Evolutionary conservation across 2,888 invertebrate species (phyloP), one percentile per base, ranked within the genome.

Genomic region (Oscheius onirici): DNA sequence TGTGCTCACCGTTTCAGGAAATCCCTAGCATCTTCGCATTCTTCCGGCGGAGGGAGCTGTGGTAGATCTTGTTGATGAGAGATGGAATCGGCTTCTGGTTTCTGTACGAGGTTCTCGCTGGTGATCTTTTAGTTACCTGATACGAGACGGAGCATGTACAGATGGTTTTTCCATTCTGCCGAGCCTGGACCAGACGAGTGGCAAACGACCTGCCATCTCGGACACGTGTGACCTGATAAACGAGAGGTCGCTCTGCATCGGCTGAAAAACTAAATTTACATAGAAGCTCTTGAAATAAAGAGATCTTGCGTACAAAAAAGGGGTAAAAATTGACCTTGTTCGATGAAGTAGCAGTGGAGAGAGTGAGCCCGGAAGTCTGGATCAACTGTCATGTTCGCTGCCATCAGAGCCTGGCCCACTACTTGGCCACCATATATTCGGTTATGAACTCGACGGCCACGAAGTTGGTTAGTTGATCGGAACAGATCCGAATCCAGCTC

Each of bases 281-380:
- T 8, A n/a, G 3, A 3, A 20, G 26, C 8, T 2, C 22, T 8
- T 6, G 3, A 8, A 20, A n/a, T n/a, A n/a, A n/a, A n/a, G n/a
- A n/a, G n/a, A n/a, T n/a, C n/a, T n/a, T n/a, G n/a, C n/a, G n/a
- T 34, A 34, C 34, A 34, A 8, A 3, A 34, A 34, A 57, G n/a
- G 26, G 34, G 17, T 2, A 17, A 57, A 22, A 13, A 57, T 41
- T 20, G 3, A 68, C 89, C 89, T 72, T 87, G 84, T 40, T 80
- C 75, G 20, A 89, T 77, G 74, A 89, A 89, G 77, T 89, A 88
- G 76, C 88, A 88, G 72, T 89, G 89, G n/a, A 89, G 69, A 71
- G 88, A 88, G 78, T 89, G 89, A 0, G 86, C 83, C 71, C 86
- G 84, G 44, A 86, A 83, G 34, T 82, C 81, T 22, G 77, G 71